Base-by-base conservation (phyloP, 2,113 vertebrate species). In the Callocephalon fimbriatum region DNA sequence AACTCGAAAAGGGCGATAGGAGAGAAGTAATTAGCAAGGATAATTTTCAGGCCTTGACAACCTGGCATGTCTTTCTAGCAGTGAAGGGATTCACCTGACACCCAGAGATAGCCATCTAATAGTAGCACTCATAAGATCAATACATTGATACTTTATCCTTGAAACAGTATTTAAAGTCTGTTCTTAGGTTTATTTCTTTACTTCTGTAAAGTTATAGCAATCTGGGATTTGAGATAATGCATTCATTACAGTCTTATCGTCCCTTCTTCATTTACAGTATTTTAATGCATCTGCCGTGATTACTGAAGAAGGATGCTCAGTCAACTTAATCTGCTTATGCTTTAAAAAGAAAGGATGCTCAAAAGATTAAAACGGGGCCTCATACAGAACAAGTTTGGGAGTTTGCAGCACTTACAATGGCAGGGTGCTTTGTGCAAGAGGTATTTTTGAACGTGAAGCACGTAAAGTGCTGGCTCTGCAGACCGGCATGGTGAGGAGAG, bases 41-140 rank as follows among this genome's bases (percentile, higher is more conserved):
- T 96, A 79, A 90, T 92, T 95, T 80, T 93, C 14, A 53, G 63
- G 59, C 58, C 79, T 94, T 79, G 81, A 86, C 94, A 96, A 44
- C n/a, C 48, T 75, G 72, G 23, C 27, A 1, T 75, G 71, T 77
- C 58, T 93, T 93, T 84, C 83, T 90, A 74, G 25, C 66, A 77
- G 65, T 89, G 82, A 83, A 81, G 86, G 48, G 65, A 83, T 95
- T 97, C 88, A 95, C 84, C 88, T 91, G 85, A 94, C 47, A 77
- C 65, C 56, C 63, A 85, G 81, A 90, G 87, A 97, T 95, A 94
- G 78, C 92, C 84, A 82, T 91, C 94, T 91, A 94, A 90, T 94
- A 97, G 93, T 78, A 81, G 75, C 78, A 73, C 88, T 97, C 94
- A 40, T 95, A 78, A 93, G 90, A 97, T 97, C 96, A 93, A 97